These are phyloP conservation scores for Sphenopsis melanotis DNA, from an alignment of 2,797 vertebrate species.

Conservation along the genomic window DNA sequence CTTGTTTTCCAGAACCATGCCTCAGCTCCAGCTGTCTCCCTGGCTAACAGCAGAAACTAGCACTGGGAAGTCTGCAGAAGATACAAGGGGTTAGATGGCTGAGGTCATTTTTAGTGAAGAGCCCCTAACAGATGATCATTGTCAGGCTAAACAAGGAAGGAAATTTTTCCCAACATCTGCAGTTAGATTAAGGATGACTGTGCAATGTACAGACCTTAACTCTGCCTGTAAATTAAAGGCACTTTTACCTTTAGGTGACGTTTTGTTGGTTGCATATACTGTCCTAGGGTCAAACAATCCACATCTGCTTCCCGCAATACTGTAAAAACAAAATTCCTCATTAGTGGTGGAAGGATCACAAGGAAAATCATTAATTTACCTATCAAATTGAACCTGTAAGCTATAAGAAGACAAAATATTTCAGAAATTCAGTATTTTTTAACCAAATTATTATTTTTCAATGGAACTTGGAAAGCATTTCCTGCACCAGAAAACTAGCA, in stretches of 20 bases:
- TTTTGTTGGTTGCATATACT: slow-evolving; percentile 99
- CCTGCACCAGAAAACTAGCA: background rate
- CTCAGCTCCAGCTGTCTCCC: background rate
- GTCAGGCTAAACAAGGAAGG: background rate
- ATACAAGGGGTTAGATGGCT: background rate
- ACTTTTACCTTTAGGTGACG: slow-evolving; percentile 91
- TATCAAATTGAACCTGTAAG: background rate
- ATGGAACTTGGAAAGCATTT: background rate
- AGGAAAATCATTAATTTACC: background rate
- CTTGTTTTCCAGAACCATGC: background rate
- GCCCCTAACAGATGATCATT: background rate
- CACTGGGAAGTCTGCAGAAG: background rate
- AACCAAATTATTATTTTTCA: background rate
- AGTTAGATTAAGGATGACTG: background rate
- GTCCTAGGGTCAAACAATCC: slow-evolving; percentile 94
- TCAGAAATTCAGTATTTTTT: background rate
- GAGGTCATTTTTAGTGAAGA: background rate
- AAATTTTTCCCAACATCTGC: background rate
- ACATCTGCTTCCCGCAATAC: slow-evolving; percentile 87
- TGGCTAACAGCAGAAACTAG: background rate
- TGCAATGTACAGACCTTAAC: background rate
- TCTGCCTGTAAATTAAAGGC: background rate
- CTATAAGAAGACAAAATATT: background rate
- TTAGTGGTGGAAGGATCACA: background rate
- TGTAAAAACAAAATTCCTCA: slow-evolving; percentile 49